These are phyloP conservation scores for Muntiacus reevesi DNA, from an alignment of 2,113 vertebrate genomes.

Conservation along the genomic window DNA sequence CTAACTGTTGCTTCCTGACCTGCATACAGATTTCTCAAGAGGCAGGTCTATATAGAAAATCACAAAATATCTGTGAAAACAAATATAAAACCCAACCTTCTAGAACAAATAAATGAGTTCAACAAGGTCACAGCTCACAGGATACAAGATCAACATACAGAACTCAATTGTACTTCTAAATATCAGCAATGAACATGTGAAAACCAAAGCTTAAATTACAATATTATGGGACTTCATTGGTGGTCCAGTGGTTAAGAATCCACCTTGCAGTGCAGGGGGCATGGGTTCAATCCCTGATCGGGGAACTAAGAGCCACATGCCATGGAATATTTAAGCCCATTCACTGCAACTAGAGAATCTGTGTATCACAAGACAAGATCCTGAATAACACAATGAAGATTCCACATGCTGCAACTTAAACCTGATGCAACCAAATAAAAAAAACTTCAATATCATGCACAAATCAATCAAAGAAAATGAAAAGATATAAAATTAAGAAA, in stretches of 20 bases:
- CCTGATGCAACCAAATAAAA: neutral
- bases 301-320: neutral
- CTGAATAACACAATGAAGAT: neutral
- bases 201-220: neutral
- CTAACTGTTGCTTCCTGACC: neutral
- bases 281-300: neutral
- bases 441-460: neutral
- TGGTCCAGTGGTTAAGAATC: neutral
- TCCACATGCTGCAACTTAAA: neutral
- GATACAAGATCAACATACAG: neutral
- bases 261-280: neutral
- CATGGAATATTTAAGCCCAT: neutral
- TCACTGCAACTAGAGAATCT: neutral
- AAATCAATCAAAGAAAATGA: neutral
- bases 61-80: neutral
- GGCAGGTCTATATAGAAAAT: neutral
- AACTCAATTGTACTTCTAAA: neutral
- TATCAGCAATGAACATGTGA: neutral
- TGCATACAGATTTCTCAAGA: neutral
- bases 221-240: neutral
- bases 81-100: neutral
- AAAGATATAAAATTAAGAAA: neutral
- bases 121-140: neutral
- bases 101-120: neutral
- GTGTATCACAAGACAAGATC: neutral